Base-by-base conservation (phyloP, 2,113 vertebrate species). In the Corvus hawaiiensis region DNA sequence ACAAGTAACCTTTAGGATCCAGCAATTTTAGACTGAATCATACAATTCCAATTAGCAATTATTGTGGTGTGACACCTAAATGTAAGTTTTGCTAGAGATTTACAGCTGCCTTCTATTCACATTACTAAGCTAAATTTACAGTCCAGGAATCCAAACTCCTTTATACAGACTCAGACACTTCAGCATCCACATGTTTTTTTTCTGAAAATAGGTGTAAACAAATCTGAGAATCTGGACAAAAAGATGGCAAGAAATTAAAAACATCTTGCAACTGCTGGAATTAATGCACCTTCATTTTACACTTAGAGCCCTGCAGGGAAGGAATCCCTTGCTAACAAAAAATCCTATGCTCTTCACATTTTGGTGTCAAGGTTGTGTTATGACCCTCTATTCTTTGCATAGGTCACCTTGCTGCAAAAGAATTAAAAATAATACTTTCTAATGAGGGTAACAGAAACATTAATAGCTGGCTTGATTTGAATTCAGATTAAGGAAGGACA, bases 401-500 rank as follows among this genome's bases (percentile, higher is more conserved):
- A 43, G 16, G 12, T 88, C 20, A 64, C 10, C 46, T 85, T 43
- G 26, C 43, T 77, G 28, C 37, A 73, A 76, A 94, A 48, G 32
- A 90, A 93, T 63, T 74, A 27, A 85, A 87, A 76, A 44, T 33
- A 87, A 83, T 54, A 37, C 37, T 66, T 83, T 90, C 63, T 90
- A 69, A 75, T 64, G 37, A 80, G n/a, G n/a, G 13, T 54, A 88
- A 76, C 26, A 80, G 72, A 88, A 92, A 80, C 18, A 35, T 62
- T 85, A 94, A 54, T 67, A 84, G 12, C 30, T 88, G 59, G 10
- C 33, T 95, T 83, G 76, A 78, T 87, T 71, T 80, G 56, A 93
- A 87, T 90, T 90, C 51, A 62, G 68, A 89, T 84, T 92, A 90
- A 84, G 51, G n/a, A 90, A 74, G 43, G 68, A 90, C 71, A 84